phyloP scores from a whole-genome alignment of 1,140 invertebrate species.

The Rhyzopertha dominica region DNA sequence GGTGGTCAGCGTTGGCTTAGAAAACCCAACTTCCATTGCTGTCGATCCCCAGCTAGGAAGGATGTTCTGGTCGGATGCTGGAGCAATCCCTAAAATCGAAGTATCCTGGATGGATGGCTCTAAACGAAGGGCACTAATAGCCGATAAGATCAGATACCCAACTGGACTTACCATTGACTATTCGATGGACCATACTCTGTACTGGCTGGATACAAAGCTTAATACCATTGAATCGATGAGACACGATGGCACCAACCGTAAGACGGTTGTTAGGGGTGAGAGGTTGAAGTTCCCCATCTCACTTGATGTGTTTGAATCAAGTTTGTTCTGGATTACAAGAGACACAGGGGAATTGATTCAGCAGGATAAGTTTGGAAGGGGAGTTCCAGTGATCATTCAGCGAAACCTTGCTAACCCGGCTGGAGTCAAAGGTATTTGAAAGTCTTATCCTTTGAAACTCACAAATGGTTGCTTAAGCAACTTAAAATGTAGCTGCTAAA shows the following conservation, averaged over 20 bases:
- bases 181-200: constrained; percentile 81
- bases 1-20: constrained; percentile 64
- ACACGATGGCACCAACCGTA: constrained; percentile 74
- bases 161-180: constrained; percentile 87
- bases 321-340: constrained; percentile 82
- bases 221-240: constrained; percentile 89
- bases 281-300: constrained; percentile 74
- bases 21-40: constrained; percentile 79
- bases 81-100: constrained; percentile 79
- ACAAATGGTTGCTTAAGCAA: too few relatives aligned
- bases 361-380: constrained; percentile 94
- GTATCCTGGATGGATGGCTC: constrained; percentile 94
- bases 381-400: constrained; percentile 77
- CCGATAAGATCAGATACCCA: constrained; percentile 74
- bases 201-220: constrained; percentile 93
- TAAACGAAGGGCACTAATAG: constrained; percentile 73
- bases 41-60: constrained; percentile 81
- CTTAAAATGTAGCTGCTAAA: too few relatives aligned
- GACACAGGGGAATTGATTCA: constrained; percentile 76
- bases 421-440: constrained; percentile 70
- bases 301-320: constrained; percentile 89
- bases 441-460: background rate
- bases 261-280: constrained; percentile 67
- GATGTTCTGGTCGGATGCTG: constrained; percentile 88
- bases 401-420: constrained; percentile 76